Evolutionary conservation across 1,140 invertebrate species (phyloP).

Genomic region (Ceratina australensis): DNA sequence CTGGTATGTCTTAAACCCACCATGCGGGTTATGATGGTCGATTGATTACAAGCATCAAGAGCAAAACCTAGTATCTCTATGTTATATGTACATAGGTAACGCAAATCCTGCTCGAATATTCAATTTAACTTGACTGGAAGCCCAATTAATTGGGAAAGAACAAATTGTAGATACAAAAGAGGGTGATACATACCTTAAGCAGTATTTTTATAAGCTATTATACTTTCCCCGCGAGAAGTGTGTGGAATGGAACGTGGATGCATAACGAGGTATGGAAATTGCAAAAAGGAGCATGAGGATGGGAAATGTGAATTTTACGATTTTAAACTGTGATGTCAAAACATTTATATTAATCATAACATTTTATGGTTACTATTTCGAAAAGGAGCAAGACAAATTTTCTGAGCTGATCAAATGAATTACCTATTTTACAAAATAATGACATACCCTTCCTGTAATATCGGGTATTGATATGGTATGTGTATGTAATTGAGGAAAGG

Average conservation of each 20-base stretch:
- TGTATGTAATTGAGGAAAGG: slow-evolving; percentile 65
- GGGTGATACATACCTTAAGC: slow-evolving; percentile 61
- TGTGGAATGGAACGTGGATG: not conserved
- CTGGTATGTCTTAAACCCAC: slow-evolving; percentile 34
- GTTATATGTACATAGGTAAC: slow-evolving; percentile 45
- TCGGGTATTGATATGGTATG: slow-evolving; percentile 62
- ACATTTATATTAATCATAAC: slow-evolving; percentile 66
- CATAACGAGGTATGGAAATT: slow-evolving; percentile 16
- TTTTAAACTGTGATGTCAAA: slow-evolving; percentile 79
- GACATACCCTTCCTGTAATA: slow-evolving; percentile 64
- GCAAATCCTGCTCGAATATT: slow-evolving; percentile 48
- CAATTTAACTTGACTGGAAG: slow-evolving; percentile 46
- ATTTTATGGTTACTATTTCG: slow-evolving; percentile 61
- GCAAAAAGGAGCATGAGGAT: not conserved
- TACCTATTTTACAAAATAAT: slow-evolving; percentile 72
- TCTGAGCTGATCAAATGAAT: slow-evolving; percentile 56
- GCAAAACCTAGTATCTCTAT: slow-evolving; percentile 52
- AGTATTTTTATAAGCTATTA: slow-evolving; percentile 76
- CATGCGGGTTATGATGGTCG: slow-evolving; percentile 55
- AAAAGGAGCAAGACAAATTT: slow-evolving; percentile 46
- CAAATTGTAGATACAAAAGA: slow-evolving; percentile 38
- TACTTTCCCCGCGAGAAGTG: slow-evolving; percentile 44
- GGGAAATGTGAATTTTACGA: slow-evolving; percentile 49
- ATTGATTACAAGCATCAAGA: slow-evolving; percentile 51
- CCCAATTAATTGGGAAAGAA: slow-evolving; percentile 27